A percentile compares a stretch with the other conserved stretches of the same genome.
Evolutionary conservation across 37 sponge, comb jelly and placozoan species (phyloP).

Genomic region (Ianthella basta): DNA sequence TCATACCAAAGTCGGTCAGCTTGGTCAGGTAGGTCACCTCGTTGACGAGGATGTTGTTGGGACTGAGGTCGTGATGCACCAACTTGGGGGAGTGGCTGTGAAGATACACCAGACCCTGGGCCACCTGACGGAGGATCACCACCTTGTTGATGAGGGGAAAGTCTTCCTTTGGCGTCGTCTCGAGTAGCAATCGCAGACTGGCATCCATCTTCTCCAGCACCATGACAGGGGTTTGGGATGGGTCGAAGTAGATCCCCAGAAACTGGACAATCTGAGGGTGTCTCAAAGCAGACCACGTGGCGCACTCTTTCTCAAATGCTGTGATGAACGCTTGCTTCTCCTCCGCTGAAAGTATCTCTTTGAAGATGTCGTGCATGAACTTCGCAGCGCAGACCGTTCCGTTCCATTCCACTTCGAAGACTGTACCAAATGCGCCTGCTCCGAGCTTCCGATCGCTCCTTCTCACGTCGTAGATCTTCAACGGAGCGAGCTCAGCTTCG

Average conservation of each 20-base stretch:
- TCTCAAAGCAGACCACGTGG: neutral
- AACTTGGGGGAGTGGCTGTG: neutral
- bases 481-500: too few relatives aligned
- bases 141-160: neutral
- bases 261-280: neutral
- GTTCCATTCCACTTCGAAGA: neutral
- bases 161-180: neutral
- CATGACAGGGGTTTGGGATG: neutral
- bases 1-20: slow-evolving; percentile 11
- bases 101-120: neutral
- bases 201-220: neutral
- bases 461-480: too few relatives aligned
- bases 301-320: neutral
- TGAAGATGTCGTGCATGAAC: neutral
- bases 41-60: neutral
- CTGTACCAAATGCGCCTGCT: neutral
- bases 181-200: neutral
- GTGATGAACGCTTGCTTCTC: neutral
- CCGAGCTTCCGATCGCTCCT: neutral
- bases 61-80: neutral
- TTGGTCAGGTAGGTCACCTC: neutral
- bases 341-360: neutral
- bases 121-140: neutral
- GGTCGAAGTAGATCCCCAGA: neutral
- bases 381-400: slow-evolving; percentile 1